Percentiles rank a stretch among this genome's conserved stretches.
Evolutionary conservation across 92 coral and sea anemone genomes (phyloP).

Genomic region (Montipora capitata): DNA sequence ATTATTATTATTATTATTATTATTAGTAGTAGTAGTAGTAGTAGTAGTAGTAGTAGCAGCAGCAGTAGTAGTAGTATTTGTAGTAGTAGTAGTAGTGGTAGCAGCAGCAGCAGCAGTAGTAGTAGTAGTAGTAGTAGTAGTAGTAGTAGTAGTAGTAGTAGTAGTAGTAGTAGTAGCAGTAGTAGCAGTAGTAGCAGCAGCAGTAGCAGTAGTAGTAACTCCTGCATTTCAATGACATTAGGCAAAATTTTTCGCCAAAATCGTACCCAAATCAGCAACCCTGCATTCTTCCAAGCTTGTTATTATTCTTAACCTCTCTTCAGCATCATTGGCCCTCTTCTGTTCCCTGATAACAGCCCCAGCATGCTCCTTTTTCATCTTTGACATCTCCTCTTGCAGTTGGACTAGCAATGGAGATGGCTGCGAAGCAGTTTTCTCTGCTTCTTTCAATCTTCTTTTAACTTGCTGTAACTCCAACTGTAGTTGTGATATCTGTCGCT

Average conservation of each 20-base stretch:
- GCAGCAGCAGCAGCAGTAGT: too few relatives aligned
- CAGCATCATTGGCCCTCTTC: conserved; percentile 96
- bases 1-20: too few relatives aligned
- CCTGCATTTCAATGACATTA: too few relatives aligned
- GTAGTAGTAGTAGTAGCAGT: too few relatives aligned
- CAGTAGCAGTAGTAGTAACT: too few relatives aligned
- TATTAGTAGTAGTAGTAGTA: too few relatives aligned
- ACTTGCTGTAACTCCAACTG: conserved; percentile 74
- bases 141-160: too few relatives aligned
- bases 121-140: too few relatives aligned
- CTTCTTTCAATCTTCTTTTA: conserved; percentile 73
- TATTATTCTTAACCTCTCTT: conserved; percentile 83
- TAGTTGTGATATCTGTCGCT: conserved; percentile 74
- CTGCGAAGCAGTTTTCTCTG: conserved; percentile 81
- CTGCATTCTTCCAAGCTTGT: conserved; percentile 94
- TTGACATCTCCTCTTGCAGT: conserved; percentile 89
- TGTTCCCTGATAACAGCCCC: conserved; percentile 92
- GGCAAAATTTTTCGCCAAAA: neutral
- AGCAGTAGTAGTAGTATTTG: too few relatives aligned
- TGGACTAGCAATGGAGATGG: conserved; percentile 88
- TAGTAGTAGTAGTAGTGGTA: too few relatives aligned
- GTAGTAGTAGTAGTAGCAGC: too few relatives aligned
- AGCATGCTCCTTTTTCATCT: conserved; percentile 87
- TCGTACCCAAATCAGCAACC: conserved; percentile 95
- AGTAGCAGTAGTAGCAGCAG: too few relatives aligned